Conservation (phyloP, 1,140 invertebrate species). For the Bicyclus anynana region DNA sequence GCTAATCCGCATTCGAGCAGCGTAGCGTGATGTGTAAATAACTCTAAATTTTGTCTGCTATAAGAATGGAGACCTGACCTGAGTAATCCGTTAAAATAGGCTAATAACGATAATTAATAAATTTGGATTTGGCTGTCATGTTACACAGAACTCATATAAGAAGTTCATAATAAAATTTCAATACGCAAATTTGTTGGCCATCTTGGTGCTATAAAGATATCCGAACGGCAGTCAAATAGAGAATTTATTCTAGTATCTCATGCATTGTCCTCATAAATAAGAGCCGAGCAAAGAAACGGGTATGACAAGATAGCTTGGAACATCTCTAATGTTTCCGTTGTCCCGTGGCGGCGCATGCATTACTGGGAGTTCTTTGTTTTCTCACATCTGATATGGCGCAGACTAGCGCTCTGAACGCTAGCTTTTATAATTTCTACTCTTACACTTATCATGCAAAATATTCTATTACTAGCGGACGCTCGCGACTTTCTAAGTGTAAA, state of each 20-base stretch:
- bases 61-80: too few relatives aligned
- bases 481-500: too few relatives aligned
- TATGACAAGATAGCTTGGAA: constrained; percentile 53
- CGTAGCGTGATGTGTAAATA: too few relatives aligned
- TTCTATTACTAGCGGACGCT: too few relatives aligned
- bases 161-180: too few relatives aligned
- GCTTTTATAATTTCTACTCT: constrained; percentile 10
- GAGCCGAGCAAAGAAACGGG: constrained; percentile 34
- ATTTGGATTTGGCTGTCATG: too few relatives aligned
- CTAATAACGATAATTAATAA: too few relatives aligned
- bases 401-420: constrained; percentile 31
- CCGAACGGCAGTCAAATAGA: constrained; percentile 29
- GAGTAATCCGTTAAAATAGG: too few relatives aligned
- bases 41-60: too few relatives aligned
- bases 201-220: constrained; percentile 13
- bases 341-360: constrained; percentile 44
- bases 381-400: constrained; percentile 27
- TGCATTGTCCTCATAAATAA: constrained; percentile 48
- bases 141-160: too few relatives aligned
- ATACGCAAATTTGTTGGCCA: too few relatives aligned
- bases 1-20: too few relatives aligned
- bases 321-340: constrained; percentile 42
- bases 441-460: background rate
- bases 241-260: constrained; percentile 38
- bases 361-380: constrained; percentile 56